These are phyloP conservation scores for Ceyx melanurus DNA, from an alignment of 2,113 vertebrate species.

Conservation along the genomic window DNA sequence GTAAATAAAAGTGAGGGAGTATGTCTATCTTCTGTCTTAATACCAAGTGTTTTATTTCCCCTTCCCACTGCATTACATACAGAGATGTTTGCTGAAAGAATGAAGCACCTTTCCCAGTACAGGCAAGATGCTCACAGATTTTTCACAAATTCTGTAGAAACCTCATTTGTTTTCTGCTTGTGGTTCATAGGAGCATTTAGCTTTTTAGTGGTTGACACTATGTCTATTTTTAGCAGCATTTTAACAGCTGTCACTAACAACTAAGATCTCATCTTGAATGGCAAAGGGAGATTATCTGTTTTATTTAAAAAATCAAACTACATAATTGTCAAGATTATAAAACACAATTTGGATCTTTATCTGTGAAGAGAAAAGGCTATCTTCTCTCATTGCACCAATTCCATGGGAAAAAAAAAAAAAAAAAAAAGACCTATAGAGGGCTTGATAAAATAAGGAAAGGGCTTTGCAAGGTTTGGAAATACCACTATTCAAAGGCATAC, in stretches of 20 bases:
- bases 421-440: not conserved
- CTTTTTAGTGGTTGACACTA: conserved; percentile 69
- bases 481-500: not conserved
- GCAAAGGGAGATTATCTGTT: conserved; percentile 54
- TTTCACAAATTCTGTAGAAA: conserved; percentile 51
- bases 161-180: conserved; percentile 67
- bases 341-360: conserved; percentile 55
- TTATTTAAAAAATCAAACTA: conserved; percentile 28
- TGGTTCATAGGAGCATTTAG: conserved; percentile 66
- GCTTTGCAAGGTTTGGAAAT: not conserved
- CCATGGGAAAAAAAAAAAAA: not conserved
- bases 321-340: conserved; percentile 52
- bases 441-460: not conserved
- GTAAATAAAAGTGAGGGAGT: not conserved
- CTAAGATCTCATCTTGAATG: conserved; percentile 68
- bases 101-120: conserved; percentile 8
- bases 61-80: not conserved
- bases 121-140: conserved; percentile 33
- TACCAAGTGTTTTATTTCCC: not conserved
- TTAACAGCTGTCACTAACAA: conserved; percentile 80
- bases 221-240: conserved; percentile 77
- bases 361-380: conserved; percentile 11
- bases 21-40: not conserved
- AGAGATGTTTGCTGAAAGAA: conserved; percentile 18
- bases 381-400: conserved; percentile 14